phyloP scores from a whole-genome alignment of 1,140 invertebrate genomes.

The Eciton burchellii region DNA sequence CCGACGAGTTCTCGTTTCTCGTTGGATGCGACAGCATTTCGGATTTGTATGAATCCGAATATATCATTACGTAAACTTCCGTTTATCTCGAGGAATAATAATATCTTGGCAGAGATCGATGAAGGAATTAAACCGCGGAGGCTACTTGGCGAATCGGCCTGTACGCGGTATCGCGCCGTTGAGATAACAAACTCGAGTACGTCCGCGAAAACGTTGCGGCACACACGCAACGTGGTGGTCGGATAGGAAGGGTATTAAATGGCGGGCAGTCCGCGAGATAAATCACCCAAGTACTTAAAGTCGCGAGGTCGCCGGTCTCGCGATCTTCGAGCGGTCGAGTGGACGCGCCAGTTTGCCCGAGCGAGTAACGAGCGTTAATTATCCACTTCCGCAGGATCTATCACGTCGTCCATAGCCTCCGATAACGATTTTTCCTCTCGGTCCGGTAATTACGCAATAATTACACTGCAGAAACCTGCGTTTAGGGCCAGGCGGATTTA shows the following conservation, averaged over 20 bases:
- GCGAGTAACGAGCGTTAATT: conserved; percentile 56
- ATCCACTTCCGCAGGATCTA: conserved; percentile 39
- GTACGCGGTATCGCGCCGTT: background rate
- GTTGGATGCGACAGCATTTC: background rate
- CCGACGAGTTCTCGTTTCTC: background rate
- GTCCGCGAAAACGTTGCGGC: background rate
- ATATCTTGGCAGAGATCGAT: background rate
- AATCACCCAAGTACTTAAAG: conserved; percentile 33
- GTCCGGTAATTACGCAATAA: conserved; percentile 42
- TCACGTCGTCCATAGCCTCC: background rate
- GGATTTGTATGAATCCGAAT: background rate
- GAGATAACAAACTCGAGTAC: background rate
- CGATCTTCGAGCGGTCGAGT: conserved; percentile 31
- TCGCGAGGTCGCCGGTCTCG: conserved; percentile 16
- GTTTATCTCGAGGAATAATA: background rate
- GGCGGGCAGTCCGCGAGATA: conserved; percentile 3
- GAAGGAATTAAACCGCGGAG: conserved; percentile 1
- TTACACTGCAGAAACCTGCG: conserved; percentile 39
- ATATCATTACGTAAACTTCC: background rate
- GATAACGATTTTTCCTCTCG: conserved; percentile 47
- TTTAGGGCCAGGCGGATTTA: conserved; percentile 19
- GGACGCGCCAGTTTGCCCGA: conserved; percentile 10
- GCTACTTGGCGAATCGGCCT: background rate
- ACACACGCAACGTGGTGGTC: background rate
- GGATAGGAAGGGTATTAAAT: conserved; percentile 21